These are phyloP conservation scores for Microtus richardsoni DNA, from an alignment of 2,113 vertebrate species.

Conservation along the genomic window DNA sequence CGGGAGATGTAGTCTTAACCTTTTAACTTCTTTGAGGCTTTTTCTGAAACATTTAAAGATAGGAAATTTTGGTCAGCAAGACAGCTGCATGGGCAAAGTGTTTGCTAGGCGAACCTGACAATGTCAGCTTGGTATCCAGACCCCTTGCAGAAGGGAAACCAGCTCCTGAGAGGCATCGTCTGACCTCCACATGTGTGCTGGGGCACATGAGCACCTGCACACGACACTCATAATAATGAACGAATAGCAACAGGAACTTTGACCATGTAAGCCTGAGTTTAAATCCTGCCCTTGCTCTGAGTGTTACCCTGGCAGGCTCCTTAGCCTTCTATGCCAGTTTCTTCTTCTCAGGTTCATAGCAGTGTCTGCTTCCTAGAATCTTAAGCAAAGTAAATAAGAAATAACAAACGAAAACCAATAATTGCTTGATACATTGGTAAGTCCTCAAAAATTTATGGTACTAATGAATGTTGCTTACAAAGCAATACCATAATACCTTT, in stretches of 20 bases:
- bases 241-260: background rate
- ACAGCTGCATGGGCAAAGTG: background rate
- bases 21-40: background rate
- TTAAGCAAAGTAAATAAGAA: background rate
- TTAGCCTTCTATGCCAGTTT: background rate
- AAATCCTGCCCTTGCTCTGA: background rate
- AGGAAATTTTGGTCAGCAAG: background rate
- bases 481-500: background rate
- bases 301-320: background rate
- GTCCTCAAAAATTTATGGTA: background rate
- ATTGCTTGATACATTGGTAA: background rate
- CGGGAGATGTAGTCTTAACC: background rate
- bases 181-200: background rate
- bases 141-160: background rate
- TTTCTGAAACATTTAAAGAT: background rate
- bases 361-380: background rate
- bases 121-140: background rate
- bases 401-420: background rate
- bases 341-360: background rate
- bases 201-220: too few species aligned
- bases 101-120: background rate
- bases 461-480: background rate
- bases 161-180: background rate
- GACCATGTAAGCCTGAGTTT: background rate
- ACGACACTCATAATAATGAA: background rate